Conservation (phyloP, 2,888 invertebrate genomes). For the Drosophila barbarae region DNA sequence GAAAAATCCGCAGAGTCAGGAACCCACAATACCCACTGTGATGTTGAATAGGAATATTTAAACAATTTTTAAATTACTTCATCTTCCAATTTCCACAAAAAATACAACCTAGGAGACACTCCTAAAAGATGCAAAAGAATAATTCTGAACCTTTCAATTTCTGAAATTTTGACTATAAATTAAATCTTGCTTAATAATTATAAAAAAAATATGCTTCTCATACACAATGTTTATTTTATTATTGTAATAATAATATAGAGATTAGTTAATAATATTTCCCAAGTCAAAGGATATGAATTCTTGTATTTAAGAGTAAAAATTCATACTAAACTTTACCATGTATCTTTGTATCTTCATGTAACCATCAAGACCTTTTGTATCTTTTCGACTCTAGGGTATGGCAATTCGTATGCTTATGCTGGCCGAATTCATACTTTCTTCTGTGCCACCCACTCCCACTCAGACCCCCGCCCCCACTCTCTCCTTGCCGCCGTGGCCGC, state of each 20-base stretch:
- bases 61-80: not conserved
- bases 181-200: no score
- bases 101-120: not conserved
- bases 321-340: no score
- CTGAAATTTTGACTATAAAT: no score
- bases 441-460: conserved; percentile 50
- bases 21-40: not conserved
- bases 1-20: not conserved
- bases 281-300: no score
- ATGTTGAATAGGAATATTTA: not conserved
- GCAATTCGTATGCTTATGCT: conserved; percentile 39
- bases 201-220: no score
- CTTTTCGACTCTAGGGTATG: conserved; percentile 4
- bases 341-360: not conserved
- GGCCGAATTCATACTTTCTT: conserved; percentile 57
- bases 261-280: no score
- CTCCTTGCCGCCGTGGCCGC: conserved; percentile 5
- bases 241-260: no score
- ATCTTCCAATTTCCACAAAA: not conserved
- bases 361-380: not conserved
- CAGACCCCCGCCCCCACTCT: conserved; percentile 48
- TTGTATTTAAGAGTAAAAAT: no score
- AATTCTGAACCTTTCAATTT: no score
- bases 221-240: no score
- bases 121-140: not conserved